Percentiles rank a stretch among this genome's conserved stretches.
Conservation (phyloP, 2,797 vertebrate species). For the Synaphobranchus kaupii region DNA sequence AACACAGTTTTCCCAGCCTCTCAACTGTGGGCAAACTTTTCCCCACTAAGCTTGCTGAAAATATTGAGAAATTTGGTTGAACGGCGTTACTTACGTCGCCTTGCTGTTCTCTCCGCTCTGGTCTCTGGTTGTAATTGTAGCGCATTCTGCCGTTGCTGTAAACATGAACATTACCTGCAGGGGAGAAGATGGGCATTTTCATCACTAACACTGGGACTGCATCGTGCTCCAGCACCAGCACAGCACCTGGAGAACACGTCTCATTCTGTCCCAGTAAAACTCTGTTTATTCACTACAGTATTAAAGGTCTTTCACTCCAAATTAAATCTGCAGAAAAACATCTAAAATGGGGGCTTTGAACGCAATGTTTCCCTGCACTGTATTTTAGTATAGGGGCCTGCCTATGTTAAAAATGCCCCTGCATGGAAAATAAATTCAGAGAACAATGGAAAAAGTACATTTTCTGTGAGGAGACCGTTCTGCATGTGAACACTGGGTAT, state of each 20-base stretch:
- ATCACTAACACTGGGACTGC: background rate
- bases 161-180: slow-evolving; percentile 84
- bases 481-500: background rate
- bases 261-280: background rate
- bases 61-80: background rate
- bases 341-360: background rate
- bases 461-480: background rate
- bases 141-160: slow-evolving; percentile 94
- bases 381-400: background rate
- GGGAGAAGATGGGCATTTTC: background rate
- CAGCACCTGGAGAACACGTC: background rate
- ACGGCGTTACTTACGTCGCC: slow-evolving; percentile 81
- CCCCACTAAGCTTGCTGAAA: background rate
- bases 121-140: slow-evolving; percentile 83
- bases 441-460: background rate
- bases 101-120: slow-evolving; percentile 85
- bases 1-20: background rate
- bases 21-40: background rate
- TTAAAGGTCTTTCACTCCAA: background rate
- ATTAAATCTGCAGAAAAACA: background rate
- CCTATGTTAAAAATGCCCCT: background rate
- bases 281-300: background rate
- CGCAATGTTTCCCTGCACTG: background rate
- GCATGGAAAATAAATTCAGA: background rate
- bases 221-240: background rate